A percentile compares a stretch with the other conserved stretches of the same genome.
These are phyloP conservation scores for Regulus satrapa DNA, from an alignment of 2,113 vertebrate genomes.

Conservation along the genomic window DNA sequence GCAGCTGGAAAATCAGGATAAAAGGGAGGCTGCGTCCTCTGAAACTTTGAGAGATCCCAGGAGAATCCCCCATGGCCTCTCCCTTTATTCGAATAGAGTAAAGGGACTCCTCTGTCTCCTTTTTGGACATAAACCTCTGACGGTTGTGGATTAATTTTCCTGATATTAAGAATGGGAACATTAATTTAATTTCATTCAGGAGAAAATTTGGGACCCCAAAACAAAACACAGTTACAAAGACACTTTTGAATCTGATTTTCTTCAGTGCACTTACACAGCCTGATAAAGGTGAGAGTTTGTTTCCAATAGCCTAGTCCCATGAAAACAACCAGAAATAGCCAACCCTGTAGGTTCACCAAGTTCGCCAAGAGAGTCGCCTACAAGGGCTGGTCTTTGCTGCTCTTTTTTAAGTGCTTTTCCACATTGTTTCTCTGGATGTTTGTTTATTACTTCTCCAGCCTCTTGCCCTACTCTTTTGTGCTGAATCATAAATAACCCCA, in stretches of 20 bases:
- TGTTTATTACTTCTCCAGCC: background rate
- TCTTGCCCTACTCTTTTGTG: background rate
- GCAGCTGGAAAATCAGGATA: too few species aligned
- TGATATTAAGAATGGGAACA: background rate
- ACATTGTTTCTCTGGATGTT: background rate
- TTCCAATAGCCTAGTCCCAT: background rate
- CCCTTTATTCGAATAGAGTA: too few species aligned
- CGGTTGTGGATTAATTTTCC: too few species aligned
- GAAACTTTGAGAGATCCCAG: too few species aligned
- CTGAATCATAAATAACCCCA: background rate
- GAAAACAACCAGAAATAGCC: background rate
- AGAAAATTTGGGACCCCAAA: background rate
- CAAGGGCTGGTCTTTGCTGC: background rate
- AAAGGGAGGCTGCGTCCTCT: too few species aligned
- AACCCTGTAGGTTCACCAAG: background rate
- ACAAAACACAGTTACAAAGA: background rate
- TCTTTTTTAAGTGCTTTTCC: background rate
- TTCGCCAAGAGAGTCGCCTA: background rate
- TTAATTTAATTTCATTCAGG: background rate
- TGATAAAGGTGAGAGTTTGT: too few species aligned
- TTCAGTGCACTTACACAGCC: background rate
- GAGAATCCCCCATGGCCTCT: too few species aligned
- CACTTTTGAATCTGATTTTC: background rate
- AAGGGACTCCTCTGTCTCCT: too few species aligned
- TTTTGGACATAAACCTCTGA: too few species aligned